A percentile compares a stretch with the other conserved stretches of the same genome.
Evolutionary conservation across 2,888 invertebrate genomes (phyloP).

Genomic region (Catocala fraxini): DNA sequence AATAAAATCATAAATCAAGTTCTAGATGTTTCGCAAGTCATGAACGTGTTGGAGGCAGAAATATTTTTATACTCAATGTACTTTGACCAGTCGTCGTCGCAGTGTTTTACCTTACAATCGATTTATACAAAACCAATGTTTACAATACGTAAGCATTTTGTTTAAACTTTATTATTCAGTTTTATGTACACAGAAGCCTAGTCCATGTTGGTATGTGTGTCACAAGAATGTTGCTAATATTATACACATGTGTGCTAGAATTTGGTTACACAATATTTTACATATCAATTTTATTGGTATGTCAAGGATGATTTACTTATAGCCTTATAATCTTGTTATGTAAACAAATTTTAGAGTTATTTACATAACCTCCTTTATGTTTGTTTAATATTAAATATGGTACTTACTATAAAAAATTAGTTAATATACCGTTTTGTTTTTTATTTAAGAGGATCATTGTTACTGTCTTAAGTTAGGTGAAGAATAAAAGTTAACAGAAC

Average conservation of each 20-base stretch:
- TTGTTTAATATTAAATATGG: background rate
- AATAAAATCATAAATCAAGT: constrained; percentile 19
- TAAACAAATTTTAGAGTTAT: constrained; percentile 16
- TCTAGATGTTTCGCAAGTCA: constrained; percentile 16
- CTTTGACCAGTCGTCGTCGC: constrained; percentile 26
- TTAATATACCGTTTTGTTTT: no score
- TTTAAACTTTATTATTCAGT: constrained; percentile 7
- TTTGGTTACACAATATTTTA: constrained; percentile 32
- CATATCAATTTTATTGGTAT: constrained; percentile 15
- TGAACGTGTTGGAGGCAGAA: constrained; percentile 15
- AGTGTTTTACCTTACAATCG: constrained; percentile 11
- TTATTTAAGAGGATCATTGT: no score
- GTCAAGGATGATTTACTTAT: constrained; percentile 29
- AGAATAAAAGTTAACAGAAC: no score
- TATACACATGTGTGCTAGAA: constrained; percentile 30
- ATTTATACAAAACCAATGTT: constrained; percentile 21
- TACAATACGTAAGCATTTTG: constrained; percentile 9
- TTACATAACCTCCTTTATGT: constrained; percentile 2
- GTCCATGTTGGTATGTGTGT: constrained; percentile 8
- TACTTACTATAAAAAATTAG: no score
- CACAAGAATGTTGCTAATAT: constrained; percentile 17
- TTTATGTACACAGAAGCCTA: constrained; percentile 6
- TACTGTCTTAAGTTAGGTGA: no score
- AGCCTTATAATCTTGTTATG: constrained; percentile 20
- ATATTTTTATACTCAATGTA: constrained; percentile 20